Evolutionary conservation across 23 tunicate species (phyloP), one percentile per base, ranked within the genome.

Genomic region (Clavelina lepadiformis): DNA sequence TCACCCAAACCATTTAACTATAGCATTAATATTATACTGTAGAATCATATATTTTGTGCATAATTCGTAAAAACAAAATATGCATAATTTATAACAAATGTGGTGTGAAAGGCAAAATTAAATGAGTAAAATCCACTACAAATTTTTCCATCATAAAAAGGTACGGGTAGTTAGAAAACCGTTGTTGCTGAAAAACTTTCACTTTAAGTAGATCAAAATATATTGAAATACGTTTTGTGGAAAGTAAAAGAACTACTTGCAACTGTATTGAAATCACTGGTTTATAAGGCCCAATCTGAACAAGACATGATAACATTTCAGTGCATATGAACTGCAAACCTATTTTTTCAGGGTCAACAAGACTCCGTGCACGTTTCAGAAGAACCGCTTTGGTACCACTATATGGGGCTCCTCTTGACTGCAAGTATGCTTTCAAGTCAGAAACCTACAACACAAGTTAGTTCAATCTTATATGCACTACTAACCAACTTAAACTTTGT

Each of bases 211-310:
- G n/a, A n/a, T n/a, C n/a, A n/a, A n/a, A n/a, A n/a, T n/a, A n/a
- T n/a, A n/a, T n/a, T n/a, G n/a, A n/a, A n/a, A n/a, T n/a, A n/a
- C n/a, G n/a, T n/a, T n/a, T n/a, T n/a, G n/a, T n/a, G n/a, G n/a
- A n/a, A n/a, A n/a, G n/a, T n/a, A n/a, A n/a, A n/a, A n/a, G n/a
- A n/a, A n/a, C n/a, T n/a, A n/a, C n/a, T n/a, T n/a, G n/a, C n/a
- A n/a, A n/a, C n/a, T n/a, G n/a, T n/a, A n/a, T 21, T 66, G 19
- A 13, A 56, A 66, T 66, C 56, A 66, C 72, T 46, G 45, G 57
- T 46, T 23, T 46, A 57, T 46, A 37, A n/a, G 36, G 7, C 6
- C 72, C 72, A 66, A 66, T 8, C 72, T 66, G 72, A 66, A 46
- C 22, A 46, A 66, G 72, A 23, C 33, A 46, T 66, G 72, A 66